Evolutionary conservation across 2,113 vertebrate species (phyloP).

Genomic region (Lucifuga dentata): DNA sequence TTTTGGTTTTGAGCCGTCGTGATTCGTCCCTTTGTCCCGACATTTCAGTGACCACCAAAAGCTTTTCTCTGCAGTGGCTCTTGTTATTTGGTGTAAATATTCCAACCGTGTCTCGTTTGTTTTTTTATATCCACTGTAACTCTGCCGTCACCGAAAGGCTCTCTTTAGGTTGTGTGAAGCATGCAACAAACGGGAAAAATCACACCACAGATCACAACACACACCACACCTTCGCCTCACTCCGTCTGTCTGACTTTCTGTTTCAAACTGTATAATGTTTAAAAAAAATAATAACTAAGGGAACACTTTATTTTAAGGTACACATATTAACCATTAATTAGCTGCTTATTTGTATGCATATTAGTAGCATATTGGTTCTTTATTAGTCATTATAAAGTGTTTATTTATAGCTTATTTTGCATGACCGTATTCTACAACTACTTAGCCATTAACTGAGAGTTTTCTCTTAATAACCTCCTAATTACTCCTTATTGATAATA

Average conservation of each 20-base stretch:
- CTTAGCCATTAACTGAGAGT: no score
- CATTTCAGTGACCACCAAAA: slow-evolving; percentile 34
- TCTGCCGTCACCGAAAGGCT: slow-evolving; percentile 37
- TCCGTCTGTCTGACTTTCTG: slow-evolving; percentile 50
- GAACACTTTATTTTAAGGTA: no score
- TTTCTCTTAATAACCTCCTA: no score
- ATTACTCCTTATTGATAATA: no score
- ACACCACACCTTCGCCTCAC: slow-evolving; percentile 44
- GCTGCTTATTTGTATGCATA: no score
- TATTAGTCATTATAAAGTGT: no score
- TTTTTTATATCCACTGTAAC: slow-evolving; percentile 56
- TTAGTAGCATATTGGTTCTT: no score
- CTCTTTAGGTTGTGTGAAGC: slow-evolving; percentile 51
- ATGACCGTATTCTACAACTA: no score
- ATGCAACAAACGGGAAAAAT: slow-evolving; percentile 56
- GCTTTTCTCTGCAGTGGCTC: slow-evolving; percentile 36
- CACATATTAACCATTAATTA: no score
- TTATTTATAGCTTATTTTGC: no score
- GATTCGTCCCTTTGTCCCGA: slow-evolving; percentile 19
- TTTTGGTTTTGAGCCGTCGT: slow-evolving; percentile 26
- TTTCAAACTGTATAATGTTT: slow-evolving; percentile 61
- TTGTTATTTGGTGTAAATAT: slow-evolving; percentile 74
- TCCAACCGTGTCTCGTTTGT: slow-evolving; percentile 26
- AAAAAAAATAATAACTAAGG: no score
- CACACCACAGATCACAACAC: slow-evolving; percentile 42